phyloP scores from a whole-genome alignment of 2,797 vertebrate genomes.

The Neomorphus geoffroyi region DNA sequence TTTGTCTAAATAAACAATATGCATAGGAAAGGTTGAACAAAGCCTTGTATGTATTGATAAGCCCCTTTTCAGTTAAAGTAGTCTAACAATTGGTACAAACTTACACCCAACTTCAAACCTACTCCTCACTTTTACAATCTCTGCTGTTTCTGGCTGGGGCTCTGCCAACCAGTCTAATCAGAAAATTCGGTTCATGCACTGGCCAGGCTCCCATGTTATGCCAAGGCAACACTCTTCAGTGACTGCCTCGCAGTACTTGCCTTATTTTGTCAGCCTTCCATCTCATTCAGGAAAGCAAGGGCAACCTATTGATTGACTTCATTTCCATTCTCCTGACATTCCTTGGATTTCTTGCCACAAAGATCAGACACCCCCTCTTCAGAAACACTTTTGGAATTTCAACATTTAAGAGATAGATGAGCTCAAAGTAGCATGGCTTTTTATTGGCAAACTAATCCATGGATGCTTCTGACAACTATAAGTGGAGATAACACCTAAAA shows the following conservation, averaged over 20 bases:
- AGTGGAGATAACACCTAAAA: not conserved
- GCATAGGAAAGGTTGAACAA: not conserved
- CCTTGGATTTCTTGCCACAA: not conserved
- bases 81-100: not conserved
- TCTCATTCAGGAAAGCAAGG: not conserved
- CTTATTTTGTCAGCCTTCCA: not conserved
- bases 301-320: not conserved
- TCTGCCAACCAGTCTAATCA: not conserved
- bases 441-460: not conserved
- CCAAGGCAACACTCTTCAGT: not conserved
- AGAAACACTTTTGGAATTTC: conserved; percentile 31
- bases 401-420: not conserved
- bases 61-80: not conserved
- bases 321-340: not conserved
- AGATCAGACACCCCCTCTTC: not conserved
- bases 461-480: not conserved
- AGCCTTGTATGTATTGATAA: not conserved
- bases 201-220: not conserved
- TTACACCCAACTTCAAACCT: not conserved
- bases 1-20: not conserved
- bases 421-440: not conserved
- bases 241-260: not conserved
- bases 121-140: not conserved
- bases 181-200: not conserved
- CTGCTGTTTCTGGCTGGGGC: not conserved